Percentiles rank a stretch among this genome's conserved stretches.
These are phyloP conservation scores for Otolemur crassicaudatus DNA, from an alignment of 2,797 vertebrate genomes.

Conservation along the genomic window DNA sequence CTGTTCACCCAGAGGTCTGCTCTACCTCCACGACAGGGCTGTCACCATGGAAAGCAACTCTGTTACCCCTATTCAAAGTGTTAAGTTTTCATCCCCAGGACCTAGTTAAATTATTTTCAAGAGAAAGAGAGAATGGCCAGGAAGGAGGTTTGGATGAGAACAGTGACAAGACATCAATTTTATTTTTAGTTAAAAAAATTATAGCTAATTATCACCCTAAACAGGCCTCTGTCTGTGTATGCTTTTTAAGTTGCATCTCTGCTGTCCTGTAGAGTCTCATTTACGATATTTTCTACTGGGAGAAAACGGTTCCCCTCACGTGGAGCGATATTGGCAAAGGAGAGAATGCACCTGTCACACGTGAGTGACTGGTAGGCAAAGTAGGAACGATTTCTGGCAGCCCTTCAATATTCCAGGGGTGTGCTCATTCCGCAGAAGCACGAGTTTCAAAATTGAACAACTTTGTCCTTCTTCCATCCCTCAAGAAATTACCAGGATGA, in stretches of 20 bases:
- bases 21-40: rapidly evolving
- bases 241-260: neutral
- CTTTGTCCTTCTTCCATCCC: neutral
- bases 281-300: neutral
- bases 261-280: neutral
- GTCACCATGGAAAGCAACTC: neutral
- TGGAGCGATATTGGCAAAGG: neutral
- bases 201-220: neutral
- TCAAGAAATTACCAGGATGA: neutral
- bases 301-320: neutral
- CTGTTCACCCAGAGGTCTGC: rapidly evolving
- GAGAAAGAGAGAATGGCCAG: neutral
- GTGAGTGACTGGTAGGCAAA: neutral
- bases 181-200: neutral
- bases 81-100: rapidly evolving
- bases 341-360: neutral
- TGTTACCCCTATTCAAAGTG: rapidly evolving
- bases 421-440: neutral
- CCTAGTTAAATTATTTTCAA: rapidly evolving
- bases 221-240: neutral
- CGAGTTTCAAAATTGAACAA: neutral
- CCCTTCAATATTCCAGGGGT: neutral
- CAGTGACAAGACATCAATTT: neutral
- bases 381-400: rapidly evolving
- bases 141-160: neutral